A percentile compares a stretch with the other conserved stretches of the same genome.
Evolutionary conservation across 2,888 invertebrate genomes (phyloP).

Genomic region (Oligia latruncula): DNA sequence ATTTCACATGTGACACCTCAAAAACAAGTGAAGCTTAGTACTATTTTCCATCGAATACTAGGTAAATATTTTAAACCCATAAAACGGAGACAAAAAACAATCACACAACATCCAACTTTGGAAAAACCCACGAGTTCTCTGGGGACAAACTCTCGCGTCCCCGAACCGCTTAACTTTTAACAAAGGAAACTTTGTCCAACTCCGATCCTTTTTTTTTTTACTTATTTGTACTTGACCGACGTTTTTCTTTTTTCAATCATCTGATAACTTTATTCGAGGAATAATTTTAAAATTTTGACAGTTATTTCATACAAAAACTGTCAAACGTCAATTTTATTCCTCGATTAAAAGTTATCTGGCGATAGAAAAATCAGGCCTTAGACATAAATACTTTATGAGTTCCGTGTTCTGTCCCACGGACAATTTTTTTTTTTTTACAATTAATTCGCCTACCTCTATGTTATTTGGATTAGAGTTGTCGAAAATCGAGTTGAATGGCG

Average conservation of each 20-base stretch:
- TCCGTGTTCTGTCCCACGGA: slow-evolving; percentile 8
- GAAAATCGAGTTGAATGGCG: no score
- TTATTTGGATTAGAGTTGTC: background rate
- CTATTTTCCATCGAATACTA: background rate
- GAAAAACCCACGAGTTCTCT: slow-evolving; percentile 14
- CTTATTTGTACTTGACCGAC: slow-evolving; percentile 23
- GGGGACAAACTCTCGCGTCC: slow-evolving; percentile 3
- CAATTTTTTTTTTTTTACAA: background rate
- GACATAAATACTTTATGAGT: slow-evolving; percentile 43
- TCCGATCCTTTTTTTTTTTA: slow-evolving; percentile 24
- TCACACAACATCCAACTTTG: slow-evolving; percentile 8
- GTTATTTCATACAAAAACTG: no score
- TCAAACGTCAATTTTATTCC: no score
- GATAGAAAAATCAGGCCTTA: background rate
- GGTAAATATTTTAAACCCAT: background rate
- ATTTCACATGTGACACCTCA: background rate
- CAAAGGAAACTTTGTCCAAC: slow-evolving; percentile 38
- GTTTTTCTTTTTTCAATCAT: slow-evolving; percentile 5
- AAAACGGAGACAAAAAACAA: slow-evolving; percentile 12
- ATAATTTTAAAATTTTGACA: no score
- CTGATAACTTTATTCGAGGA: no score
- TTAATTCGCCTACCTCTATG: background rate
- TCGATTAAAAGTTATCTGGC: no score
- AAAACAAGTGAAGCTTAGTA: background rate
- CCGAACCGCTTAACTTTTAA: slow-evolving; percentile 35